Evolutionary conservation across 2,797 vertebrate genomes (phyloP), one percentile per base, ranked within the genome.

Genomic region (Enteromius paludinosus): DNA sequence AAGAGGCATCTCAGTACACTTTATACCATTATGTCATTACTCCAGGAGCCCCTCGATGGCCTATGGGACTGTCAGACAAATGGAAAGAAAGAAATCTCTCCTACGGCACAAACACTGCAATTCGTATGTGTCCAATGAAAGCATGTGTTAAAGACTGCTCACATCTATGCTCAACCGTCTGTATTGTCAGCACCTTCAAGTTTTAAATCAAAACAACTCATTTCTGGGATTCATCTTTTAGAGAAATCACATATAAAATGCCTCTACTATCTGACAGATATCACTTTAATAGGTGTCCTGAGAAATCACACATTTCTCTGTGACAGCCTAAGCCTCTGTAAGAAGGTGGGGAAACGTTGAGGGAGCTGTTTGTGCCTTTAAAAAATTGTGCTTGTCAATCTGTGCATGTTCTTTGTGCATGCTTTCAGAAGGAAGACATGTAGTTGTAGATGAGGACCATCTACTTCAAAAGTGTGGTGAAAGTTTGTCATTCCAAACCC

Each of bases 61-160:
- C 73, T 86, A 91, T 85, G 88, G 89, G 88, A 92, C 90, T 88
- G 90, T 89, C 87, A 85, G 91, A 90, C 87, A 93, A 92, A 93
- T 88, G 86, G 90, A 88, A 87, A 85, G 76, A 69, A 83, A 74
- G 25, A 47, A 78, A 23, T 49, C 18, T 38, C 8, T 30, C 56
- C 10, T 43, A 45, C 56, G 28, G 74, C 30, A 35, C 35, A 56
- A 76, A 41, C 35, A 45, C 35, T 20, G 59, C 3, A 64, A 77
- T 28, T 30, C 0, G 0, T 4, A 77, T 28, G 41, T 33, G 59
- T 15, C 23, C 11, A 77, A 76, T 11, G 45, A 82, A 68, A 74
- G 62, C 23, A 45, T 14, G 47, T 28, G 28, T 17, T 47, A 66
- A 66, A 12, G 25, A 54, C 30, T 33, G n/a, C 20, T 17, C 76